Percentiles rank a stretch among this genome's conserved stretches.
Conservation (phyloP, 1,140 invertebrate species). For the Nomia melanderi region DNA sequence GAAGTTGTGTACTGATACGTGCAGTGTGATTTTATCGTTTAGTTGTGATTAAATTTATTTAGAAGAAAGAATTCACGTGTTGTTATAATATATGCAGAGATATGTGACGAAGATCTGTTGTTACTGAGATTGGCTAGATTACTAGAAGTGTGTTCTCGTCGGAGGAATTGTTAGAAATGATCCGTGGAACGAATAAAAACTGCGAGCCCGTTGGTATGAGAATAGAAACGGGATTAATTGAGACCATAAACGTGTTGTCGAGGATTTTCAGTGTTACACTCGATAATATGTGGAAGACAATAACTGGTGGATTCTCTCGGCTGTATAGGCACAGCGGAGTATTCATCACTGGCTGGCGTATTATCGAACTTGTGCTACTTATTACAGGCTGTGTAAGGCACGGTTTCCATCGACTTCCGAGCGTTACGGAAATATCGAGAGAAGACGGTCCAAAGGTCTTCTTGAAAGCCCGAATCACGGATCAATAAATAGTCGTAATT, state of each 20-base stretch:
- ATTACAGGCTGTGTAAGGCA: not conserved
- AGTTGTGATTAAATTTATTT: no score
- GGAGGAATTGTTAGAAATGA: no score
- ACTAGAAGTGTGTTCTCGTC: no score
- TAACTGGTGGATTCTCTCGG: not conserved
- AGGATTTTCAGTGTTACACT: not conserved
- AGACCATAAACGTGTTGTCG: not conserved
- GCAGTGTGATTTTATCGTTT: no score
- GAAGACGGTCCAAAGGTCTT: conserved; percentile 27
- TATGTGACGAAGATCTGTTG: no score
- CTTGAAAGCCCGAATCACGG: conserved; percentile 39
- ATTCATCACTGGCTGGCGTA: not conserved
- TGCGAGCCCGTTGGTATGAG: no score
- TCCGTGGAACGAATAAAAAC: no score
- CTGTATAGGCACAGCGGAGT: not conserved
- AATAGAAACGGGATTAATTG: no score
- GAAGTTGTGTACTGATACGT: no score
- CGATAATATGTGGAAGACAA: not conserved
- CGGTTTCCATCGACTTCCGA: not conserved
- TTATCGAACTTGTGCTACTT: conserved; percentile 12
- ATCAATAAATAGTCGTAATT: conserved; percentile 51
- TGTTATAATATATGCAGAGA: no score
- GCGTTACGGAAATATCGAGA: not conserved
- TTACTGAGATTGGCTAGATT: no score
- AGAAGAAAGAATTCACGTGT: no score